phyloP scores from a whole-genome alignment of 2,797 vertebrate species.

The Danio tinwini region DNA sequence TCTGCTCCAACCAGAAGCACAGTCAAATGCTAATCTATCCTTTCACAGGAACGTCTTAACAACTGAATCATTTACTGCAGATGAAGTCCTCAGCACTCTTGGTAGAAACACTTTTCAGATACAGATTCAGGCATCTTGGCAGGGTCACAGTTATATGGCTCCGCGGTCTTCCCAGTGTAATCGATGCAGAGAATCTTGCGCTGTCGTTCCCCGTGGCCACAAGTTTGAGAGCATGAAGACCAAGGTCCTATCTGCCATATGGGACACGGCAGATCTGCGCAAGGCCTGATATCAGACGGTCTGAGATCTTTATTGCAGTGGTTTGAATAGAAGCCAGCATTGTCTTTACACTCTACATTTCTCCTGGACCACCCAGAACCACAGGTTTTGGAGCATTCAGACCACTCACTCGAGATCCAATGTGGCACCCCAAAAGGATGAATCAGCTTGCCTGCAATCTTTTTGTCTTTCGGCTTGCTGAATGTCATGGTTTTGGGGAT shows the following conservation, averaged over 20 bases:
- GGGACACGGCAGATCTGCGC: slow-evolving; percentile 86
- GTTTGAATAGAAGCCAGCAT: slow-evolving; percentile 78
- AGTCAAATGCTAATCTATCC: slow-evolving; percentile 13
- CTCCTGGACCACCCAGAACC: slow-evolving; percentile 92
- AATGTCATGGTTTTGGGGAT: slow-evolving; percentile 86
- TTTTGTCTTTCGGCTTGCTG: slow-evolving; percentile 80
- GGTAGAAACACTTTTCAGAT: slow-evolving; percentile 73
- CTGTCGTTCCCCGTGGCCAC: slow-evolving; percentile 79
- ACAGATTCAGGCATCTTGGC: slow-evolving; percentile 73
- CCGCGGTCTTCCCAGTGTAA: slow-evolving; percentile 77
- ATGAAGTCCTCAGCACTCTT: slow-evolving; percentile 76
- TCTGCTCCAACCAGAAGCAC: slow-evolving; percentile 64
- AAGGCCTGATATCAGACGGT: slow-evolving; percentile 86
- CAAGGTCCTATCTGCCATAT: slow-evolving; percentile 87
- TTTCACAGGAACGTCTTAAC: slow-evolving; percentile 8
- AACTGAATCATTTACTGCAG: slow-evolving; percentile 2
- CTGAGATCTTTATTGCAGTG: slow-evolving; percentile 84
- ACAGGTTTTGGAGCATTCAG: slow-evolving; percentile 90
- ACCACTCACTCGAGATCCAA: slow-evolving; percentile 93
- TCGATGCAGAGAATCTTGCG: slow-evolving; percentile 83
- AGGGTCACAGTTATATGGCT: slow-evolving; percentile 78
- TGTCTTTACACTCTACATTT: slow-evolving; percentile 86
- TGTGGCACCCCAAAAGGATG: slow-evolving; percentile 82
- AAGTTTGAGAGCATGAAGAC: slow-evolving; percentile 86
- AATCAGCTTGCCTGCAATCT: slow-evolving; percentile 79